Base-by-base conservation (phyloP, 2,113 vertebrate species). In the Lichenostomus cassidix region DNA sequence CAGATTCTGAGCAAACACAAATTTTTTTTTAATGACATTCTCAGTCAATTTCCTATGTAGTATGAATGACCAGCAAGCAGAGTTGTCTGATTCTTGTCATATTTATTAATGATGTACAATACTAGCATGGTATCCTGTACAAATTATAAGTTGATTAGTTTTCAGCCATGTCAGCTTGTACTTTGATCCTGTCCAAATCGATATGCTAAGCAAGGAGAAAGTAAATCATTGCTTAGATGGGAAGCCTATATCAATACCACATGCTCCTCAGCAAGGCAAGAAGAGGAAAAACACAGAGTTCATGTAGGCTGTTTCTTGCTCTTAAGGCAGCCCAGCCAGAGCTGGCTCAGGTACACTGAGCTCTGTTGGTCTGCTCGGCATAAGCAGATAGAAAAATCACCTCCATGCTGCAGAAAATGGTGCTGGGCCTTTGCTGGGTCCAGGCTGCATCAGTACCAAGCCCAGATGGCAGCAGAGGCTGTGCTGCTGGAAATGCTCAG, bases 121-220 rank as follows among this genome's bases (percentile, higher is more conserved):
- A 56, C 37, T 60, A 64, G 44, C 62, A 44, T 29, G 25, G 68
- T 75, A 56, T 71, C 80, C 60, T 35, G 41, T 78, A 65, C 56
- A 96, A 95, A 94, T 96, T 93, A 87, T 81, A 88, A 96, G 64
- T 64, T 96, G 88, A 94, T 96, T 90, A 56, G 68, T 94, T 95
- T 95, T 93, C 93, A 94, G 73, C 73, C 53, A 7, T 78, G 69
- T 81, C 88, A 78, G 65, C 79, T 83, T 88, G 68, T 83, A 81
- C 92, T 95, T 93, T 95, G 92, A 93, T 94, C 76, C 73, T 83
- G 35, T 49, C 60, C 75, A 65, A 92, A 91, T 67, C 94, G 3
- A 92, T 92, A 89, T 64, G 82, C 75, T 90, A 94, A 90, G 76
- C 42, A 78, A 90, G 76, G 64, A 81, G 62, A 89, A 93, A 89